These are phyloP conservation scores for Hypselothyrea guttata DNA, from an alignment of 2,888 invertebrate species.

Conservation along the genomic window DNA sequence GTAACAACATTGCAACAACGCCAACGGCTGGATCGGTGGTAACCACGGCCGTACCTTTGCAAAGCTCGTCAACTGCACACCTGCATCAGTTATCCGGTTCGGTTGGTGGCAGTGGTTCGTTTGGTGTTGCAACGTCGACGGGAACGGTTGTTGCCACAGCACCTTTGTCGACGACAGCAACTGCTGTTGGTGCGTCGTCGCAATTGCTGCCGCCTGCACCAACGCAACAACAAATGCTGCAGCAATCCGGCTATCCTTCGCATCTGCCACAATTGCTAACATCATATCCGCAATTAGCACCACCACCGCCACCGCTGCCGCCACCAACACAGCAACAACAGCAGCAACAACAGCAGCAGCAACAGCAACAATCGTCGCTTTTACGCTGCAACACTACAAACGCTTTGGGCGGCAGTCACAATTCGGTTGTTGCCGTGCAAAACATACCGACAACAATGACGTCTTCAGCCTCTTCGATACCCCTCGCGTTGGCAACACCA, in stretches of 20 bases:
- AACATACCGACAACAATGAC: constrained; percentile 51
- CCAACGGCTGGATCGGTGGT: constrained; percentile 28
- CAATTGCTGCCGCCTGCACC: constrained; percentile 55
- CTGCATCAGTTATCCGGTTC: constrained; percentile 46
- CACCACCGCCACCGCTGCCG: constrained; percentile 64
- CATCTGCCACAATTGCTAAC: constrained; percentile 67
- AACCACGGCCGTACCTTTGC: constrained; percentile 40
- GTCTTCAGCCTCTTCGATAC: constrained; percentile 37
- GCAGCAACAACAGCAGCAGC: constrained; percentile 83
- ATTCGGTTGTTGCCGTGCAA: constrained; percentile 50
- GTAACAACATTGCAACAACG: constrained; percentile 13
- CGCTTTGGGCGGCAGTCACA: constrained; percentile 59
- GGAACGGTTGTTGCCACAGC: constrained; percentile 37
- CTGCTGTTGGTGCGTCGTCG: constrained; percentile 44
- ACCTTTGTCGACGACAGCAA: constrained; percentile 27
- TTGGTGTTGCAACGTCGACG: constrained; percentile 25
- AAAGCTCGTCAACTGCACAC: constrained; percentile 39
- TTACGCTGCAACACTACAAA: constrained; percentile 82
- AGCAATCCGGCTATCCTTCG: constrained; percentile 59
- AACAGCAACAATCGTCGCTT: constrained; percentile 83
- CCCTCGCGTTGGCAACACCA: constrained; percentile 44
- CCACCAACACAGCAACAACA: constrained; percentile 82
- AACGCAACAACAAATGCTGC: constrained; percentile 55
- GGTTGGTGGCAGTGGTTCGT: constrained; percentile 24
- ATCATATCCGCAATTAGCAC: constrained; percentile 69